Evolutionary conservation across 2,113 vertebrate genomes (phyloP), one percentile per base, ranked within the genome.

Genomic region (Fregata magnificens): DNA sequence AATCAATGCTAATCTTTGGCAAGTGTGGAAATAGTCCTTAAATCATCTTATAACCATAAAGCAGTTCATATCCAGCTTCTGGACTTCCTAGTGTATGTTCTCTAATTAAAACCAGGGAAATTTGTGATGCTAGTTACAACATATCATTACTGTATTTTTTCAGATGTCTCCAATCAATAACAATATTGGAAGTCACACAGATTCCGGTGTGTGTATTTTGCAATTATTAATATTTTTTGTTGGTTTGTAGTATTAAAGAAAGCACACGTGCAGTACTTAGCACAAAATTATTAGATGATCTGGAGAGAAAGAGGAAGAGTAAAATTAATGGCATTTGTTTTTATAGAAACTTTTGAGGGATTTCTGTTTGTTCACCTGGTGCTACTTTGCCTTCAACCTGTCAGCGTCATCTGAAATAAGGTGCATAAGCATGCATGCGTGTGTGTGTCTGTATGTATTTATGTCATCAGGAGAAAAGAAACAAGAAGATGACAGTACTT

Each of bases 121-220:
- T 44, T 25, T 71, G 24, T 70, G 86, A 44, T 36, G 32, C 7
- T 71, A 74, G 44, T 82, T 87, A 42, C 40, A 94, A 40, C 7
- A 10, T 72, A 70, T 36, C 73, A 62, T 85, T 89, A 85, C 5
- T 50, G 38, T 88, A 92, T 95, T 95, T 96, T 80, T 77, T 89
- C 93, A 88, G 78, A 87, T 94, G 87, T 82, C 67, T 91, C 16
- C 25, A 86, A 55, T 90, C 89, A 91, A 80, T 91, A 96, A 25
- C 11, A 32, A 10, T 70, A 86, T 84, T 5, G 2, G 34, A 61
- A 56, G 40, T 89, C 36, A 70, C 78, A 44, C 5, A 67, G 42
- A 77, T 87, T 91, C 58, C 63, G 67, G 21, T 20, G 45, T 45
- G 49, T 58, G 16, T 85, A 63, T 90, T 94, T 95, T 94, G 29